Percentiles rank a stretch among this genome's conserved stretches.
Conservation (phyloP, 2,888 invertebrate species). For the Trilocha varians region DNA sequence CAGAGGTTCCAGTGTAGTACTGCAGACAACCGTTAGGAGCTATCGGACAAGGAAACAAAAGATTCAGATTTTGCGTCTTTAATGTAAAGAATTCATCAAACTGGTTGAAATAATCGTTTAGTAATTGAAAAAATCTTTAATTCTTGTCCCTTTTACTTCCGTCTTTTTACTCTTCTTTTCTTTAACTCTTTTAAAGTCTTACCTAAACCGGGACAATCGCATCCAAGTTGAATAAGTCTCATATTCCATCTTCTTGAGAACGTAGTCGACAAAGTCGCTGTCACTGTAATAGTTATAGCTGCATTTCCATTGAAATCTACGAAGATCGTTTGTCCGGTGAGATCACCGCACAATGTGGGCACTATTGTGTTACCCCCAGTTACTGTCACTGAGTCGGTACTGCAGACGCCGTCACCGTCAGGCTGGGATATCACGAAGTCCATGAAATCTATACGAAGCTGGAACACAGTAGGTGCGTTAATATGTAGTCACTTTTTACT, state of each 20-base stretch:
- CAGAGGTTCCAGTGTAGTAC: conserved; percentile 76
- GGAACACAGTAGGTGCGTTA: too few species aligned
- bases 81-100: background rate
- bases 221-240: conserved; percentile 80
- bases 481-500: too few species aligned
- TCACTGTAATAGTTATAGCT: conserved; percentile 79
- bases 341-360: conserved; percentile 84
- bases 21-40: conserved; percentile 87
- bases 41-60: conserved; percentile 30
- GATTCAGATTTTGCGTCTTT: background rate
- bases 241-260: conserved; percentile 83
- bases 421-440: conserved; percentile 82
- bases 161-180: too few species aligned
- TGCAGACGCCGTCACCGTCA: conserved; percentile 80
- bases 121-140: too few species aligned
- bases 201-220: conserved; percentile 80
- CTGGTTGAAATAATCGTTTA: too few species aligned
- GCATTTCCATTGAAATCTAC: conserved; percentile 80
- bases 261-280: conserved; percentile 73
- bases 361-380: conserved; percentile 79
- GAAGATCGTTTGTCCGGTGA: conserved; percentile 85
- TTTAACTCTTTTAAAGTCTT: conserved; percentile 17
- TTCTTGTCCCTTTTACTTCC: too few species aligned
- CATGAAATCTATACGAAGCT: conserved; percentile 85
- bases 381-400: conserved; percentile 79